These are phyloP conservation scores for Tautogolabrus adspersus DNA, from an alignment of 2,113 vertebrate genomes.

Conservation along the genomic window DNA sequence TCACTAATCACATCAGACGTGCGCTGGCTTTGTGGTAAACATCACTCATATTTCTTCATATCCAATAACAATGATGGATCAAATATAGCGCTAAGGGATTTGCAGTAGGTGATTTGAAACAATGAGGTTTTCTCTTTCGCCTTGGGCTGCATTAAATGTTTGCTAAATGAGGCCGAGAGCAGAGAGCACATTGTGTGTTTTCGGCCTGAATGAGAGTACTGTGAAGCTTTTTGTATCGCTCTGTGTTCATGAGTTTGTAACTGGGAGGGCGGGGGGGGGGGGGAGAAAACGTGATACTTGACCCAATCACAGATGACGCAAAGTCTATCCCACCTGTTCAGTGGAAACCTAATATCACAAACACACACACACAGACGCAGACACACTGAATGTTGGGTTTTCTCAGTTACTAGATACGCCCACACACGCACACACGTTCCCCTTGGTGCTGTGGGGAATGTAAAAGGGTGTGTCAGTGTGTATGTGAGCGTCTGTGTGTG, in stretches of 20 bases:
- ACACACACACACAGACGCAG: conserved; percentile 24
- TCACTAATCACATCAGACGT: not conserved
- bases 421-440: conserved; percentile 39
- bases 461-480: conserved; percentile 1
- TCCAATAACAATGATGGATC: not conserved
- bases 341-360: conserved; percentile 72
- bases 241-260: conserved; percentile 11
- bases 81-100: not conserved
- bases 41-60: not conserved
- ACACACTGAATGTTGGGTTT: not conserved
- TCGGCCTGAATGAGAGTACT: not conserved
- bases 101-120: no score
- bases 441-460: conserved; percentile 25
- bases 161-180: not conserved
- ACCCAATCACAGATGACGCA: conserved; percentile 70
- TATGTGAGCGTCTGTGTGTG: not conserved
- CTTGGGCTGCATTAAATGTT: not conserved
- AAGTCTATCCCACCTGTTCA: conserved; percentile 79
- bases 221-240: not conserved
- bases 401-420: conserved; percentile 45
- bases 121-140: not conserved
- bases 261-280: conserved; percentile 14
- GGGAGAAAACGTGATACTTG: conserved; percentile 62
- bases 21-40: not conserved
- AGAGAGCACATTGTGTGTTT: not conserved